A percentile compares a stretch with the other conserved stretches of the same genome.
Conservation (phyloP, 2,888 invertebrate species). For the Phytoseiulus persimilis region DNA sequence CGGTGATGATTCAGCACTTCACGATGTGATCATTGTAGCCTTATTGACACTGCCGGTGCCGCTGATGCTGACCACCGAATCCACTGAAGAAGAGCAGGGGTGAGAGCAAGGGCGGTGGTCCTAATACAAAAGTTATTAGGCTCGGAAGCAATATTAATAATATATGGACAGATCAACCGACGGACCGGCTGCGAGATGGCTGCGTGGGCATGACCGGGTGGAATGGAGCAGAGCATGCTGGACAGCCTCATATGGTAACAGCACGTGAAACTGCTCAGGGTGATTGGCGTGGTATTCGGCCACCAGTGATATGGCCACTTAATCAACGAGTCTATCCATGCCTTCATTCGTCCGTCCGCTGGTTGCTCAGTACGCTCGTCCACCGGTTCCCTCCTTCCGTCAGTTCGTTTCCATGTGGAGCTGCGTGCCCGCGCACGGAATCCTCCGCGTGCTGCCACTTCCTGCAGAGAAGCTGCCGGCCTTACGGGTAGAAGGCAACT, state of each 20-base stretch:
- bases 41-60: neutral
- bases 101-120: neutral
- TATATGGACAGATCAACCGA: neutral
- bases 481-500: neutral
- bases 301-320: neutral
- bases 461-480: neutral
- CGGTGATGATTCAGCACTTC: neutral
- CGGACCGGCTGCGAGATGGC: neutral
- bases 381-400: neutral
- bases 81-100: neutral
- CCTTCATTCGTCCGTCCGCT: neutral
- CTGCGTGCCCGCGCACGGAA: neutral
- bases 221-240: neutral
- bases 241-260: neutral
- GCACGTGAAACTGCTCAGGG: neutral
- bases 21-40: neutral
- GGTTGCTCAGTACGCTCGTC: neutral
- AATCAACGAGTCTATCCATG: conserved; percentile 5
- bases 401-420: neutral
- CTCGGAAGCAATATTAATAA: neutral
- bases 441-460: neutral
- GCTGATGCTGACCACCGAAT: neutral
- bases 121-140: conserved; percentile 5
- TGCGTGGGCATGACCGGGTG: neutral
- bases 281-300: conserved; percentile 5